phyloP scores from a whole-genome alignment of 2,888 invertebrate species.

The Plusia festucae region DNA sequence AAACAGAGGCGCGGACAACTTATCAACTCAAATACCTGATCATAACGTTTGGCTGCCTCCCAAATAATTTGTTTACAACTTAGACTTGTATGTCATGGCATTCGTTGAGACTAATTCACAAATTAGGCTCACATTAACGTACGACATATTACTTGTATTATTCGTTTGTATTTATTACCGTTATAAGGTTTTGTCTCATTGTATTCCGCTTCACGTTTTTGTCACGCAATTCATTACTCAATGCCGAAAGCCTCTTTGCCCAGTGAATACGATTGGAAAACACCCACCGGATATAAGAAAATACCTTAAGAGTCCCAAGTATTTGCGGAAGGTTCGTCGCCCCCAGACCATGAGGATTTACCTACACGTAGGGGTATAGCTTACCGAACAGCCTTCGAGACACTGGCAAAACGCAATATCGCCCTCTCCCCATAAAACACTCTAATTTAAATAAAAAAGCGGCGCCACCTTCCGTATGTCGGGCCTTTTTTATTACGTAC shows the following conservation, averaged over 20 bases:
- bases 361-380: conserved; percentile 76
- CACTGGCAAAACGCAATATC: conserved; percentile 88
- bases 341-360: conserved; percentile 72
- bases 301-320: conserved; percentile 73
- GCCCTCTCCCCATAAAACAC: conserved; percentile 88
- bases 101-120: conserved; percentile 62
- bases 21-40: conserved; percentile 70
- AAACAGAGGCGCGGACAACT: conserved; percentile 65
- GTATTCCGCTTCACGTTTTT: conserved; percentile 32
- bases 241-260: conserved; percentile 61
- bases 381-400: conserved; percentile 81
- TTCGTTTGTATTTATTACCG: conserved; percentile 23
- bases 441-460: conserved; percentile 90
- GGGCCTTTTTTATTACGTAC: conserved; percentile 88
- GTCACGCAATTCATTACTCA: conserved; percentile 58
- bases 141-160: conserved; percentile 41
- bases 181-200: conserved; percentile 38
- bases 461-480: conserved; percentile 89
- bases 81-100: conserved; percentile 68
- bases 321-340: conserved; percentile 77
- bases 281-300: conserved; percentile 68
- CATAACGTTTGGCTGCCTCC: conserved; percentile 76
- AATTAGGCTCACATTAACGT: conserved; percentile 61
- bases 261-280: conserved; percentile 65
- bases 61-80: conserved; percentile 75